Base-by-base conservation (phyloP, 2,113 vertebrate genomes). In the Gasterosteus aculeatus region DNA sequence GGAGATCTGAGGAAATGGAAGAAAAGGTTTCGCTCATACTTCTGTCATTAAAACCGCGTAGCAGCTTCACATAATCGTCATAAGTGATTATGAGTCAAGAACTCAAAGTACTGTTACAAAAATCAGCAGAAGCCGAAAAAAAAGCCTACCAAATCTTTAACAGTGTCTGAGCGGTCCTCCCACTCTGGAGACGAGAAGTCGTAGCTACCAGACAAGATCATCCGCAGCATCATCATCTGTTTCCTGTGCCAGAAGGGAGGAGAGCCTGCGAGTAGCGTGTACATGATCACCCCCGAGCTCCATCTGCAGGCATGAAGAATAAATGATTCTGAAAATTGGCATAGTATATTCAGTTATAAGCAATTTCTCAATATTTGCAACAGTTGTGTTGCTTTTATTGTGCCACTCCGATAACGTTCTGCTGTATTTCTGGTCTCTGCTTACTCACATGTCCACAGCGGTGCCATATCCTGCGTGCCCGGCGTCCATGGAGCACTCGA, bases 191-290 rank as follows among this genome's bases (percentile, higher is more conserved):
- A 98, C 4, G 93, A 91, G 4, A 97, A 98, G 59, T 97, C 92
- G 69, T 98, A 99, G 15, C 83, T 94, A 57, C 98, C 98, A 0
- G 93, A 93, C 92, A 99, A 94, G 82, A 99, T 99, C 98, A 98
- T 97, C 29, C 98, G 92, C 83, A 99, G 92, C 98, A 99, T 99
- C 90, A 99, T 89, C 95, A 97, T 97, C 95, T 99, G 98, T 80
- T 99, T 99, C 75, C 98, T 94, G 94, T 99, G 98, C 98, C 98
- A 99, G 94, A 99, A 99, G 1, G 98, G 98, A 0, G 98, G 98
- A 0, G 98, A 99, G 58, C 98, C 98, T 0, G 98, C 97, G 66
- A 99, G 94, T 75, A 99, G 88, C 0, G 98, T 99, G 92, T 98
- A 99, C 98, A 99, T 97, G 93, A 99, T 97, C 69, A 99, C 98